These are phyloP conservation scores for Aphaenogaster floridana DNA, from an alignment of 1,140 invertebrate species.

Conservation along the genomic window DNA sequence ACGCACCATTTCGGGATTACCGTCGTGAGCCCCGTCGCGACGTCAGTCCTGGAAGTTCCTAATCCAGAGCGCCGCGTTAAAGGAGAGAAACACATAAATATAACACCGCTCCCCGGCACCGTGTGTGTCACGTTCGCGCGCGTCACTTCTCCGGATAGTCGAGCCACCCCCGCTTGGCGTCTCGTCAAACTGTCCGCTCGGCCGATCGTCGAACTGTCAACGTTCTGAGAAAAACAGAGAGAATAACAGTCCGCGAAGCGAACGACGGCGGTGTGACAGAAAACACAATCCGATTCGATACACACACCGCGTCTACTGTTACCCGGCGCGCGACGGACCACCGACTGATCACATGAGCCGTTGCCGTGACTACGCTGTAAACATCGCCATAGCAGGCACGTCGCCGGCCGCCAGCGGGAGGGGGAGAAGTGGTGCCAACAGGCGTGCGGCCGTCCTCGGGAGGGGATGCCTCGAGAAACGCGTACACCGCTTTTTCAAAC, in stretches of 20 bases:
- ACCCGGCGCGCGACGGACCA: constrained; percentile 81
- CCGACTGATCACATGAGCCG: constrained; percentile 85
- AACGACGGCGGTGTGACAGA: background rate
- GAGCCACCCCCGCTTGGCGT: background rate
- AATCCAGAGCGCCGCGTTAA: background rate
- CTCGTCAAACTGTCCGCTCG: constrained; percentile 7
- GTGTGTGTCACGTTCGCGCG: background rate
- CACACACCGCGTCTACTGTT: constrained; percentile 64
- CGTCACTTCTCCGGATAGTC: background rate
- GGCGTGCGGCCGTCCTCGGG: background rate
- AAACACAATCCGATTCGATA: constrained; percentile 17
- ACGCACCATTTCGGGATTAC: background rate
- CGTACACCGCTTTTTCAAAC: constrained; percentile 16
- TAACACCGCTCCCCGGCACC: background rate
- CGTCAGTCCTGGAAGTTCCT: background rate
- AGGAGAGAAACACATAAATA: background rate
- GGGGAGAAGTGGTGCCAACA: constrained; percentile 34
- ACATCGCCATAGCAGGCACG: constrained; percentile 80
- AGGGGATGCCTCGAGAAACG: constrained; percentile 48
- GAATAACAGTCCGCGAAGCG: background rate
- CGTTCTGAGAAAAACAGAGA: background rate
- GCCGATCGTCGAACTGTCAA: constrained; percentile 14
- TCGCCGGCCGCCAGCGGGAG: constrained; percentile 44
- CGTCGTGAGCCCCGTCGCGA: background rate
- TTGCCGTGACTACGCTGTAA: constrained; percentile 82